Evolutionary conservation across 2,113 vertebrate genomes (phyloP).

Genomic region (Myotis lucifugus): DNA sequence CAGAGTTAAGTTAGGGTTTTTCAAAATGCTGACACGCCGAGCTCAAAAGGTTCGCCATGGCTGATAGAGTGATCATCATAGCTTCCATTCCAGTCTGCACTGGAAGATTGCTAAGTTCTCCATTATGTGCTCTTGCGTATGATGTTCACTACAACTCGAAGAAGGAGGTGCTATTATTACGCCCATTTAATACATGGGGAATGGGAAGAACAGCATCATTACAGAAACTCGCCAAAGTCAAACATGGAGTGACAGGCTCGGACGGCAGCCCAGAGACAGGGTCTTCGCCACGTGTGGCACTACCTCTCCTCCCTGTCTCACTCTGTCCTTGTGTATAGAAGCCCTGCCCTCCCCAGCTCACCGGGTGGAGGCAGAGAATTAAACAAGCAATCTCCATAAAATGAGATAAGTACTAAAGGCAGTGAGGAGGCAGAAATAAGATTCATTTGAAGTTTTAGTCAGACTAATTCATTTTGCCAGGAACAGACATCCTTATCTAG

Average conservation of each 20-base stretch:
- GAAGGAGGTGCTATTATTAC: background rate
- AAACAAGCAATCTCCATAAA: constrained; percentile 1
- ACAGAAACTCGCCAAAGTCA: background rate
- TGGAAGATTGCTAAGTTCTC: background rate
- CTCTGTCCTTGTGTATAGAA: background rate
- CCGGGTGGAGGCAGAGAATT: background rate
- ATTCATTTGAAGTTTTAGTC: background rate
- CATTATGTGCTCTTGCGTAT: background rate
- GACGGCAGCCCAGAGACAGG: background rate
- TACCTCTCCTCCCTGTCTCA: background rate
- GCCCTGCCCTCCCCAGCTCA: background rate
- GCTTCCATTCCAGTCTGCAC: background rate
- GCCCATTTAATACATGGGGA: background rate
- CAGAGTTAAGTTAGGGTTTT: no score
- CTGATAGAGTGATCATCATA: background rate
- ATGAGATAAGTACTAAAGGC: background rate
- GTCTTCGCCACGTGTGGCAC: no score
- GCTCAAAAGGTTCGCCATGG: no score
- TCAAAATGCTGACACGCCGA: no score
- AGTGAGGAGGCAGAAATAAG: background rate
- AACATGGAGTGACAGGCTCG: background rate
- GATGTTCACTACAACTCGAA: background rate
- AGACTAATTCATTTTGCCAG: constrained; percentile 21
- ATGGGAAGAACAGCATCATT: background rate
- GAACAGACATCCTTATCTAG: background rate